phyloP scores from a whole-genome alignment of 2,888 invertebrate genomes.

The Pinctada fucata region DNA sequence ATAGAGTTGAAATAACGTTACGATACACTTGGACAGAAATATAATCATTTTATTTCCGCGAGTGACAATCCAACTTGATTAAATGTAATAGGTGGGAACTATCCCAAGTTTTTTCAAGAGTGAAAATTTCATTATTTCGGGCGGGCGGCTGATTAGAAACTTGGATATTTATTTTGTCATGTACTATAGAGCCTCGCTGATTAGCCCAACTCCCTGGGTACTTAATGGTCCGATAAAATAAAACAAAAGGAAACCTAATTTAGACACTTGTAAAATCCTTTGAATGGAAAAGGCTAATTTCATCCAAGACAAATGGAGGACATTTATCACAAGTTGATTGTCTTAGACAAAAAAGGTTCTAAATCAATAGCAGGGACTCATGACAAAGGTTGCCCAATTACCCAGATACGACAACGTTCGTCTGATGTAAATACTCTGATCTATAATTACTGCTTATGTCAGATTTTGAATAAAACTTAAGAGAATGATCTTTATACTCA shows the following conservation, averaged over 20 bases:
- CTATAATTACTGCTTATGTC: too few relatives aligned
- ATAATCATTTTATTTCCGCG: conserved; percentile 45
- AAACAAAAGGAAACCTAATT: conserved; percentile 1
- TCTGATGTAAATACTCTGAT: too few relatives aligned
- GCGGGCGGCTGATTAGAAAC: conserved; percentile 10
- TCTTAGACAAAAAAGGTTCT: neutral
- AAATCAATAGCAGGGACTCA: too few relatives aligned
- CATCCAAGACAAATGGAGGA: neutral
- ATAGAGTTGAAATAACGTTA: conserved; percentile 40
- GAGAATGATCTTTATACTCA: too few relatives aligned
- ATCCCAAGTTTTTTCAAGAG: conserved; percentile 38
- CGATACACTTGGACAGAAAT: conserved; percentile 39
- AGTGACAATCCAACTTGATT: conserved; percentile 33
- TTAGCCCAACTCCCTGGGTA: conserved; percentile 7
- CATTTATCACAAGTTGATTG: conserved; percentile 3
- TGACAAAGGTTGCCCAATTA: too few relatives aligned
- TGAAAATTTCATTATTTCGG: conserved; percentile 39
- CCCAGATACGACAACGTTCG: too few relatives aligned
- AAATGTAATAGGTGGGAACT: conserved; percentile 36
- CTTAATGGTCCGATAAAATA: conserved; percentile 1
- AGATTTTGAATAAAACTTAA: too few relatives aligned
- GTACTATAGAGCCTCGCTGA: neutral
- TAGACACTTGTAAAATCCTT: neutral
- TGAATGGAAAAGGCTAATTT: conserved; percentile 2
- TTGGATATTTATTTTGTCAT: conserved; percentile 11